Percentiles rank a stretch among this genome's conserved stretches.
phyloP scores from a whole-genome alignment of 2,113 vertebrate genomes.

The Redunca redunca region DNA sequence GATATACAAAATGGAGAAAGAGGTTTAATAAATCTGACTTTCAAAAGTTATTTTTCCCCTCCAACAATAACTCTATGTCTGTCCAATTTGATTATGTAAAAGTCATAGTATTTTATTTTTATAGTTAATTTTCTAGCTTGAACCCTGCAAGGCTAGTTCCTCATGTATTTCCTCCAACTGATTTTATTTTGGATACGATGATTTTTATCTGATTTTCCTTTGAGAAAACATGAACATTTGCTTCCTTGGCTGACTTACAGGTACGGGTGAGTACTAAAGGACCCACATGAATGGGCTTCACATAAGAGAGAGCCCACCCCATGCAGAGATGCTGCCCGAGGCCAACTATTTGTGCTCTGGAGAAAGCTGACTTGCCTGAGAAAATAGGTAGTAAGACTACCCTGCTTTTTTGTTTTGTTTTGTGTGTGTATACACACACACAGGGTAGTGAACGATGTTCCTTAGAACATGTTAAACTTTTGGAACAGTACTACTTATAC shows the following conservation, averaged over 20 bases:
- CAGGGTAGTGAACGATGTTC: neutral
- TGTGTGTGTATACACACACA: neutral
- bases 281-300: slow-evolving; percentile 15
- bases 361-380: neutral
- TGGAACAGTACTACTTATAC: neutral
- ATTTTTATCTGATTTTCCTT: slow-evolving; percentile 66
- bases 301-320: neutral
- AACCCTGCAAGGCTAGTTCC: slow-evolving; percentile 9
- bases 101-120: slow-evolving; percentile 47
- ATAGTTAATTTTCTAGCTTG: slow-evolving; percentile 35
- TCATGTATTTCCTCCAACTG: slow-evolving; percentile 51
- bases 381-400: neutral
- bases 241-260: slow-evolving; percentile 60
- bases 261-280: neutral
- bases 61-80: neutral
- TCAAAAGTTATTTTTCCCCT: neutral
- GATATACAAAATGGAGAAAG: neutral
- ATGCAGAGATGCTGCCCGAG: slow-evolving; percentile 11
- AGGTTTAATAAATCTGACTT: neutral
- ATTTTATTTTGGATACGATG: slow-evolving; percentile 59
- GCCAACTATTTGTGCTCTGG: neutral
- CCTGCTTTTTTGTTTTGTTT: neutral
- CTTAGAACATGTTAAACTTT: neutral
- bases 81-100: slow-evolving; percentile 31
- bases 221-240: slow-evolving; percentile 48